phyloP scores from a whole-genome alignment of 1,140 invertebrate species.

The Sipha flava region DNA sequence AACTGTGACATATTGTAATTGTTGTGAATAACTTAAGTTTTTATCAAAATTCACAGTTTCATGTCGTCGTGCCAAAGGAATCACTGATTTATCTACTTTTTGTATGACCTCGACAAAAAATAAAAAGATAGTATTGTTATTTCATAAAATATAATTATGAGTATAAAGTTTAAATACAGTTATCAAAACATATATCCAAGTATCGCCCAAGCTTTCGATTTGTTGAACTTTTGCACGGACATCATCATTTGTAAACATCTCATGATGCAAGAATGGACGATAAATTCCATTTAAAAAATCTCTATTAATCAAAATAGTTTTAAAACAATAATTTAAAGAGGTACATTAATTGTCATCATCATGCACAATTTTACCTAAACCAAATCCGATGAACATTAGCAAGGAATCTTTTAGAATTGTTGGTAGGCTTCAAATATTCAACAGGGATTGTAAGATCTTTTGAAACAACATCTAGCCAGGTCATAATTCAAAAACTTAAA shows the following conservation, averaged over 20 bases:
- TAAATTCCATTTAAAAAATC: constrained; percentile 49
- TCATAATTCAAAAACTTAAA: neutral
- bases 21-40: constrained; percentile 63
- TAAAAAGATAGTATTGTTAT: neutral
- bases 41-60: constrained; percentile 47
- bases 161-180: constrained; percentile 43
- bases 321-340: no score
- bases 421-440: constrained; percentile 9
- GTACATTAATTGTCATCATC: no score
- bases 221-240: constrained; percentile 48
- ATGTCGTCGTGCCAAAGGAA: constrained; percentile 57
- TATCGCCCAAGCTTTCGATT: constrained; percentile 50
- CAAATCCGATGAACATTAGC: constrained; percentile 57
- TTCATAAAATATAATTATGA: neutral
- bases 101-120: constrained; percentile 48
- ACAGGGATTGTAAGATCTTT: constrained; percentile 8
- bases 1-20: constrained; percentile 68
- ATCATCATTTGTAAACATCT: constrained; percentile 46
- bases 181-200: constrained; percentile 54
- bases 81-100: constrained; percentile 57
- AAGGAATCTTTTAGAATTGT: constrained; percentile 18
- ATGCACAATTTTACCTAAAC: constrained; percentile 48
- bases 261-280: constrained; percentile 42
- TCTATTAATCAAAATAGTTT: constrained; percentile 34
- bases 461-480: neutral